Conservation (phyloP, 1,140 invertebrate genomes). For the Latrodectus geometricus region DNA sequence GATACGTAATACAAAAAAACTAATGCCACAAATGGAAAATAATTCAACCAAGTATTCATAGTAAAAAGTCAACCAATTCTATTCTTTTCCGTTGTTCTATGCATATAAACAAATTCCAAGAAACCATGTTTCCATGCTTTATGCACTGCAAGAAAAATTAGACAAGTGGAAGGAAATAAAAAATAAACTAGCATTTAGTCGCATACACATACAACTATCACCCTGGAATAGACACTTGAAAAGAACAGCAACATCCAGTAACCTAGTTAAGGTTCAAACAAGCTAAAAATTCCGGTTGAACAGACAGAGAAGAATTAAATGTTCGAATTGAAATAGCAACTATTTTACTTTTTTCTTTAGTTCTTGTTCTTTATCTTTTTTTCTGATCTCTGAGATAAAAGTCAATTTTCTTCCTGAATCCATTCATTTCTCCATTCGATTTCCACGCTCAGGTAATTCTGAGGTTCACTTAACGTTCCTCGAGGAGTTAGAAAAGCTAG, state of each 20-base stretch:
- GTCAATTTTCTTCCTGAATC: slow-evolving; percentile 38
- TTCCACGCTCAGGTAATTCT: slow-evolving; percentile 44
- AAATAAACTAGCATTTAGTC: no score
- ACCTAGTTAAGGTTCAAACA: slow-evolving; percentile 28
- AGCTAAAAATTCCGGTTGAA: slow-evolving; percentile 29
- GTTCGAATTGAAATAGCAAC: slow-evolving; percentile 15
- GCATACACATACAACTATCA: no score
- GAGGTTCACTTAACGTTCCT: slow-evolving; percentile 32
- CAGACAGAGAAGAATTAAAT: slow-evolving; percentile 29
- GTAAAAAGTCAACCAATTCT: no score
- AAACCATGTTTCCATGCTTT: no score
- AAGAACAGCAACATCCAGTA: not conserved
- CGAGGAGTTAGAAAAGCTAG: not conserved
- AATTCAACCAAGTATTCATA: no score
- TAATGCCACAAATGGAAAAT: no score
- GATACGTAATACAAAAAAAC: no score
- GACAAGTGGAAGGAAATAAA: no score
- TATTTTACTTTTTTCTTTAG: not conserved
- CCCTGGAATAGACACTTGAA: no score
- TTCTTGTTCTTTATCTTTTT: not conserved
- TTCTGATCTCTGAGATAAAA: slow-evolving; percentile 29
- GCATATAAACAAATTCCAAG: no score
- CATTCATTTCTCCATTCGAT: slow-evolving; percentile 33
- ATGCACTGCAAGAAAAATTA: no score
- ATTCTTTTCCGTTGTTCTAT: no score